These are phyloP conservation scores for Calvadosia cruxmelitensis DNA, from an alignment of 30 jellyfish, hydroid and myxozoan species.

Conservation along the genomic window DNA sequence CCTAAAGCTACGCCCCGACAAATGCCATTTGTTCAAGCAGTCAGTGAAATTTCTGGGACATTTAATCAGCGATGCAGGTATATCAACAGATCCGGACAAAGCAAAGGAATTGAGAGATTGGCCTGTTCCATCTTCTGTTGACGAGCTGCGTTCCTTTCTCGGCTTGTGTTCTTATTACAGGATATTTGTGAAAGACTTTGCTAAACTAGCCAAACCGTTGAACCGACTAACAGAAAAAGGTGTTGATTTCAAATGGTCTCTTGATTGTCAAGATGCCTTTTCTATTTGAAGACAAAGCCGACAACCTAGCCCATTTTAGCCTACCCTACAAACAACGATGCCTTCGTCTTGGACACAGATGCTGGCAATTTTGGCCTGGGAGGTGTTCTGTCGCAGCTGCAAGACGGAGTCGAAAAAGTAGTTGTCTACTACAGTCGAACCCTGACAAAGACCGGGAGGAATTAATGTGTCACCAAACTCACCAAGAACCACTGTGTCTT, in stretches of 20 bases:
- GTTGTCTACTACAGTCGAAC: conserved; percentile 26
- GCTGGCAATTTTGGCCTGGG: conserved; percentile 46
- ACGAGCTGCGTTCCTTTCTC: conserved; percentile 25
- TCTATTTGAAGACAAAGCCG: background rate
- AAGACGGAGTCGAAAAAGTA: conserved; percentile 14
- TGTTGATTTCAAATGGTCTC: conserved; percentile 17
- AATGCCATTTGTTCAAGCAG: conserved; percentile 21
- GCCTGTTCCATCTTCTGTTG: conserved; percentile 14
- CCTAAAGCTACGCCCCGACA: conserved; percentile 15
- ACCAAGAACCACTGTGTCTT: conserved; percentile 17
- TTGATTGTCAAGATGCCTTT: conserved; percentile 14
- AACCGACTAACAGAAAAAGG: conserved; percentile 3
- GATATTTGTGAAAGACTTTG: conserved; percentile 16
- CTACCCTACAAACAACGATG: conserved; percentile 10
- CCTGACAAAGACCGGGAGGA: conserved; percentile 9
- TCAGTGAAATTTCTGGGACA: conserved; percentile 32
- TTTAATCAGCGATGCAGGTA: conserved; percentile 35
- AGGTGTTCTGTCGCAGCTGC: conserved; percentile 25
- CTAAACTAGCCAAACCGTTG: conserved; percentile 26
- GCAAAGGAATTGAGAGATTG: conserved; percentile 2
- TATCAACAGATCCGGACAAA: conserved; percentile 40
- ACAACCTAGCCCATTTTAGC: conserved; percentile 26
- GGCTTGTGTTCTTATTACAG: conserved; percentile 32
- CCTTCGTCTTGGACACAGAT: conserved; percentile 26
- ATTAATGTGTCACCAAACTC: conserved; percentile 24